phyloP scores from a whole-genome alignment of 2,888 invertebrate species.

The Drosophila ustulata region DNA sequence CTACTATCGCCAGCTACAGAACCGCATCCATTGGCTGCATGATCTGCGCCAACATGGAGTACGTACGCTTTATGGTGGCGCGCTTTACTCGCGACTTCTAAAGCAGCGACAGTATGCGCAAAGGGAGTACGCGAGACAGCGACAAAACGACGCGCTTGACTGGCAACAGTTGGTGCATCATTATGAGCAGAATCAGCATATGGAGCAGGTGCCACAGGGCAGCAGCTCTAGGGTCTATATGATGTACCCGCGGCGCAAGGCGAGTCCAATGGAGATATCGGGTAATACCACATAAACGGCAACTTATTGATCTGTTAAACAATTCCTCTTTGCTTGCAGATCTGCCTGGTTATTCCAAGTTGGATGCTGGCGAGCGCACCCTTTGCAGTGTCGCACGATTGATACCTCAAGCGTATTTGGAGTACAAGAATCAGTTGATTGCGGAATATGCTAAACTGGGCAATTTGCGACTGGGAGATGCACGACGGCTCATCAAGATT shows the following conservation, averaged over 20 bases:
- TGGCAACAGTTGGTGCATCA: constrained; percentile 74
- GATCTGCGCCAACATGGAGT: constrained; percentile 91
- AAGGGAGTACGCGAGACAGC: constrained; percentile 69
- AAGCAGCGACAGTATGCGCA: constrained; percentile 84
- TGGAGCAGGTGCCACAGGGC: constrained; percentile 60
- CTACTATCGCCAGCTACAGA: constrained; percentile 89
- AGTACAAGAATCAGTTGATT: constrained; percentile 91
- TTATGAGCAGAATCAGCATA: constrained; percentile 75
- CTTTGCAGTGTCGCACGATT: constrained; percentile 92
- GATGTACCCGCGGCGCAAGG: constrained; percentile 79
- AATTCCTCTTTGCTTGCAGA: constrained; percentile 87
- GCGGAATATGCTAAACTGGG: constrained; percentile 91
- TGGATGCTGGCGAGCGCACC: constrained; percentile 90
- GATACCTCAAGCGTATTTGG: constrained; percentile 91
- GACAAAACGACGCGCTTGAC: constrained; percentile 55
- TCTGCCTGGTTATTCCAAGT: constrained; percentile 91
- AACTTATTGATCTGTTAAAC: not conserved
- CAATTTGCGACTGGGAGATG: constrained; percentile 91
- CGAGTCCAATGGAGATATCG: constrained; percentile 83
- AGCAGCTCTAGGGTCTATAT: constrained; percentile 64
- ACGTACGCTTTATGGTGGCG: constrained; percentile 87
- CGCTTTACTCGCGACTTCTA: constrained; percentile 89
- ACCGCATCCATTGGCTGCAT: constrained; percentile 87
- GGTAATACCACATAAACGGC: constrained; percentile 46
- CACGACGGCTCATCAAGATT: constrained; percentile 93